These are phyloP conservation scores for Amphipyra berbera DNA, from an alignment of 2,888 invertebrate species.

Conservation along the genomic window DNA sequence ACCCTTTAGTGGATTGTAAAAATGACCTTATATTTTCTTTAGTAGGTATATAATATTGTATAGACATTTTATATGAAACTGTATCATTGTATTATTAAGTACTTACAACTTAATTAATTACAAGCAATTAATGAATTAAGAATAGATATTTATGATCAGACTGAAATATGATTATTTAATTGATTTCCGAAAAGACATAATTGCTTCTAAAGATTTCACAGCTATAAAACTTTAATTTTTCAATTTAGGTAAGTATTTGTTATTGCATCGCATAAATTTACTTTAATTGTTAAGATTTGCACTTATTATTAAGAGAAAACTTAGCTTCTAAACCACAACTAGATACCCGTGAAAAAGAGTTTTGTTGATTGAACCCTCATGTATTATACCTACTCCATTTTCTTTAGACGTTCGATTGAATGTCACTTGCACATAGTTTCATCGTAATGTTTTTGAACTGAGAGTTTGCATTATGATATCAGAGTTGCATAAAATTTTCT, in stretches of 20 bases:
- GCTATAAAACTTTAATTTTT: conserved; percentile 1
- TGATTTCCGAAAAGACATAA: conserved; percentile 51
- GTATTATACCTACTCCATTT: conserved; percentile 9
- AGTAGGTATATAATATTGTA: conserved; percentile 11
- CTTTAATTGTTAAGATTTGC: conserved; percentile 12
- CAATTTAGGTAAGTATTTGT: conserved; percentile 12
- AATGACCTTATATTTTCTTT: conserved; percentile 28
- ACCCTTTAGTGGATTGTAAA: conserved; percentile 16
- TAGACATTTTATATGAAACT: conserved; percentile 11
- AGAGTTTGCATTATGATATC: conserved; percentile 3
- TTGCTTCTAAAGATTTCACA: conserved; percentile 12
- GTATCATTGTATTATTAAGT: conserved; percentile 9
- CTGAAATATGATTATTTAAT: conserved; percentile 36
- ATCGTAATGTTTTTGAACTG: conserved; percentile 13
- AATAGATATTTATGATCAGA: conserved; percentile 29
- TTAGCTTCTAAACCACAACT: conserved; percentile 7
- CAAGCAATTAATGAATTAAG: conserved; percentile 14
- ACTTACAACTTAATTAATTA: conserved; percentile 4
- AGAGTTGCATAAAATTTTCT: background rate
- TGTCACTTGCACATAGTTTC: conserved; percentile 1
- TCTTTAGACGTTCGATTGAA: conserved; percentile 16
- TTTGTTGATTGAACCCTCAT: conserved; percentile 11
- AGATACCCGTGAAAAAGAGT: conserved; percentile 12
- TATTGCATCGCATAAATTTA: conserved; percentile 13
- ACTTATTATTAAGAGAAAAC: conserved; percentile 7